These are phyloP conservation scores for Atherix ibis DNA, from an alignment of 2,888 invertebrate species.

Conservation along the genomic window DNA sequence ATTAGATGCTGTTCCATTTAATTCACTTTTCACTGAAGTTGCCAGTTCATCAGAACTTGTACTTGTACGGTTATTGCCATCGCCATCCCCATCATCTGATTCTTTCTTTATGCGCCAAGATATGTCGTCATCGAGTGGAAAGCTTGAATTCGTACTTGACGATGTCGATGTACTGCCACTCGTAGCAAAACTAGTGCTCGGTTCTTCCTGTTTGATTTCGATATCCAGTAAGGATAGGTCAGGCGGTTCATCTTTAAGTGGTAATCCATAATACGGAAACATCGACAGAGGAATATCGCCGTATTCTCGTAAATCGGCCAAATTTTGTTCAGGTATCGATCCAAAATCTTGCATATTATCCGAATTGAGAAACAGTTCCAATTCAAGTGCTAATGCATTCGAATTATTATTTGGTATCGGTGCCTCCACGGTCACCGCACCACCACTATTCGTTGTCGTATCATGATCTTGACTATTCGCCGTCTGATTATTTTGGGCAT, in stretches of 20 bases:
- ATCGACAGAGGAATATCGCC: slow-evolving; percentile 26
- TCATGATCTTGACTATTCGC: background rate
- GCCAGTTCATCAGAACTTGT: too few species aligned
- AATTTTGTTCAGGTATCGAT: slow-evolving; percentile 40
- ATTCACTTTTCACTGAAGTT: too few species aligned
- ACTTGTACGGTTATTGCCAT: background rate
- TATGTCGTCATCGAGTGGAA: too few species aligned
- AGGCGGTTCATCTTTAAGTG: slow-evolving; percentile 32
- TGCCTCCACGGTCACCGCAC: slow-evolving; percentile 3
- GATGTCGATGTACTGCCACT: slow-evolving; percentile 25
- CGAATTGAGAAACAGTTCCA: slow-evolving; percentile 28
- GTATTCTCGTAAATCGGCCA: slow-evolving; percentile 42
- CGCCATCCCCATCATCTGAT: background rate
- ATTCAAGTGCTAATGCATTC: slow-evolving; percentile 14
- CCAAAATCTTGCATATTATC: slow-evolving; percentile 23
- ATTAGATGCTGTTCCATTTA: too few species aligned
- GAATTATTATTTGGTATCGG: slow-evolving; percentile 2
- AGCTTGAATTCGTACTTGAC: slow-evolving; percentile 1
- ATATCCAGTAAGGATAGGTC: slow-evolving; percentile 17
- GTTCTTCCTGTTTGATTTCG: slow-evolving; percentile 15
- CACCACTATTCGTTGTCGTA: background rate
- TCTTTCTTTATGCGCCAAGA: slow-evolving; percentile 2
- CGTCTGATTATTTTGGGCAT: slow-evolving; percentile 17
- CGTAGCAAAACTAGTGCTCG: slow-evolving; percentile 26
- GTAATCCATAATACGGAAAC: slow-evolving; percentile 23